Conservation (phyloP, 2,797 vertebrate species). For the Manis crassicaudata region DNA sequence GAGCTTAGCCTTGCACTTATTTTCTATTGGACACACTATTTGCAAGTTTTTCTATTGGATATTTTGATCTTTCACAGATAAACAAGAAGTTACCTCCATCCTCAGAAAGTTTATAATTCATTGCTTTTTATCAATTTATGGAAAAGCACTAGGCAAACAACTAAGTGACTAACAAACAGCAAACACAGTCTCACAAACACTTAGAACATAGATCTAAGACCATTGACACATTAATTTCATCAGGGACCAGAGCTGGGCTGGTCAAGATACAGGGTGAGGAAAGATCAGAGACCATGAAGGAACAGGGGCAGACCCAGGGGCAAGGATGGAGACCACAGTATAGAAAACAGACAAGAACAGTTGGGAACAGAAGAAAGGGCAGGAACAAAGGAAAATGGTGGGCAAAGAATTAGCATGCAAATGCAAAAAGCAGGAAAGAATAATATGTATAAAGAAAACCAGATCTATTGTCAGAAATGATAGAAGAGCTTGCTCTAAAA, state of each 20-base stretch:
- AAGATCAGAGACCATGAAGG: neutral
- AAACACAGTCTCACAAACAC: neutral
- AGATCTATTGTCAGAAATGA: neutral
- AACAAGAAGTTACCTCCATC: neutral
- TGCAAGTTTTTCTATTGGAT: neutral
- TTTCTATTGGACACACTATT: neutral
- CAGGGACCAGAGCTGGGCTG: neutral
- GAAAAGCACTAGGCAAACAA: neutral
- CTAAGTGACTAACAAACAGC: neutral
- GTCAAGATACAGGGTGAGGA: neutral
- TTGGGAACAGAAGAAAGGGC: rapidly evolving
- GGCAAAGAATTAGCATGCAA: neutral
- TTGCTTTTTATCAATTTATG: neutral
- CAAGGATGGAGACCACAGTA: neutral
- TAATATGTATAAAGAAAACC: neutral
- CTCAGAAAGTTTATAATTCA: neutral
- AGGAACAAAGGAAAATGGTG: neutral
- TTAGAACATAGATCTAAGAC: neutral
- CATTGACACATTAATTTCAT: neutral
- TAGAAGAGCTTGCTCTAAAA: neutral
- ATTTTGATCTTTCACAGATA: neutral
- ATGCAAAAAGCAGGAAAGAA: neutral
- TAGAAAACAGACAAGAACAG: neutral
- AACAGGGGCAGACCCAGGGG: rapidly evolving
- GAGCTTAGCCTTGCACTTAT: neutral